Evolutionary conservation across 2,888 invertebrate species (phyloP), one percentile per base, ranked within the genome.

Genomic region (Andrena hattorfiana): DNA sequence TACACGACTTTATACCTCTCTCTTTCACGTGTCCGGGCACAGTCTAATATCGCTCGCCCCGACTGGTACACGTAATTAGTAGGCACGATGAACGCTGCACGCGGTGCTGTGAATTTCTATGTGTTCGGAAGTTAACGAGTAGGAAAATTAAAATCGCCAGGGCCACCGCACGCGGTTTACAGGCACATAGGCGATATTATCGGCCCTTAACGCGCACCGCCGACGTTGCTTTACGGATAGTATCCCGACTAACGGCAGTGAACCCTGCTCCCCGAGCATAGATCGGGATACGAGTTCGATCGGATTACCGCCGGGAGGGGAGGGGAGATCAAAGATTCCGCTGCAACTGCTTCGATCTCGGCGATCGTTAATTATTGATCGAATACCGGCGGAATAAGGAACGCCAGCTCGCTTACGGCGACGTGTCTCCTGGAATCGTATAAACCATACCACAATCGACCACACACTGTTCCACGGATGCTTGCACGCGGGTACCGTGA

Each of bases 141-240:
- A 74, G 81, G 84, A 85, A 85, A 88, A 83, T 85, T 85, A 89
- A 87, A 88, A 87, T 83, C 78, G 63, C 77, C 76, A 80, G 70
- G 66, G 74, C 76, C 79, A 79, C 30, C 71, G 67, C n/a, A 73
- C 73, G 81, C 75, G 72, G 78, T 84, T 79, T 75, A 70, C 78
- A 74, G 62, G 59, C 63, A 64, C 66, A 75, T 79, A 78, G 67
- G 75, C 81, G 85, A 87, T 87, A 85, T 85, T 87, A 87, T 87
- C 87, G 73, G 66, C 62, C 54, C 76, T 79, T 78, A 77, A 71
- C 83, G 74, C 74, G 54, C 35, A 35, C 20, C 64, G 59, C 83
- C 82, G 74, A 72, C 70, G 64, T 68, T 80, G 60, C 49, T 60
- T 69, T 67, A 60, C 76, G 76, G 77, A 77, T 54, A 60, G 26